A percentile compares a stretch with the other conserved stretches of the same genome.
phyloP scores from a whole-genome alignment of 1,140 invertebrate genomes.

The Penaeus vannamei region DNA sequence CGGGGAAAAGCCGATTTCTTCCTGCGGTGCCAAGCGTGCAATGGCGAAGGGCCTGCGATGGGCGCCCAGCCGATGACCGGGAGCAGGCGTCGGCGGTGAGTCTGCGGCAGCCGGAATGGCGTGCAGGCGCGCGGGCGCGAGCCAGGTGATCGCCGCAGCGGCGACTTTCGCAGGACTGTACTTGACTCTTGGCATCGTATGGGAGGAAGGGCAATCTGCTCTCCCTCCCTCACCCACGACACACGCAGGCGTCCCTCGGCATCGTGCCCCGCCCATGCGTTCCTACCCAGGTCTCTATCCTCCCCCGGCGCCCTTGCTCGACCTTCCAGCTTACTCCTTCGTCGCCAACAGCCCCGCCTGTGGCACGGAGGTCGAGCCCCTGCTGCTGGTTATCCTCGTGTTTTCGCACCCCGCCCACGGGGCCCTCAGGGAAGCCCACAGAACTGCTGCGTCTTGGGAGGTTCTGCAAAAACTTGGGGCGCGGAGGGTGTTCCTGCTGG shows the following conservation, averaged over 20 bases:
- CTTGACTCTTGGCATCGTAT: slow-evolving; percentile 14
- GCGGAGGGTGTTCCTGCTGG: slow-evolving; percentile 81
- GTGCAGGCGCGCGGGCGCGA: not conserved
- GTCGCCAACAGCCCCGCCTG: slow-evolving; percentile 41
- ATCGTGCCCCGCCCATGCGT: slow-evolving; percentile 2
- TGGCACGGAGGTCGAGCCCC: not conserved
- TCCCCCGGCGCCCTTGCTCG: slow-evolving; percentile 16
- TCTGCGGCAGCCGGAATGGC: not conserved
- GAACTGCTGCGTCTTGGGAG: slow-evolving; percentile 77
- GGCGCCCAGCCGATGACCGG: too few relatives aligned
- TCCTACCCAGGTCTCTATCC: slow-evolving; percentile 28
- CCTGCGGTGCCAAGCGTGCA: too few relatives aligned
- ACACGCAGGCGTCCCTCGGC: too few relatives aligned
- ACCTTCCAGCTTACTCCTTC: slow-evolving; percentile 30
- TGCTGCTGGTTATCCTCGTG: slow-evolving; percentile 36
- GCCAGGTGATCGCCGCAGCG: slow-evolving; percentile 21
- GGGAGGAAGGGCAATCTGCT: slow-evolving; percentile 35
- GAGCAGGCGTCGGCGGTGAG: too few relatives aligned
- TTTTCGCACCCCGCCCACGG: slow-evolving; percentile 43
- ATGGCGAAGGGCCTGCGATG: too few relatives aligned
- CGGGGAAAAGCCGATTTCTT: too few relatives aligned
- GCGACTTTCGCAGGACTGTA: not conserved
- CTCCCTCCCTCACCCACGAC: not conserved
- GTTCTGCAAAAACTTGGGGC: slow-evolving; percentile 76
- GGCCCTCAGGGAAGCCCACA: slow-evolving; percentile 77